Percentiles rank a stretch among this genome's conserved stretches.
These are phyloP conservation scores for Toxostoma redivivum DNA, from an alignment of 2,113 vertebrate species.

Conservation along the genomic window DNA sequence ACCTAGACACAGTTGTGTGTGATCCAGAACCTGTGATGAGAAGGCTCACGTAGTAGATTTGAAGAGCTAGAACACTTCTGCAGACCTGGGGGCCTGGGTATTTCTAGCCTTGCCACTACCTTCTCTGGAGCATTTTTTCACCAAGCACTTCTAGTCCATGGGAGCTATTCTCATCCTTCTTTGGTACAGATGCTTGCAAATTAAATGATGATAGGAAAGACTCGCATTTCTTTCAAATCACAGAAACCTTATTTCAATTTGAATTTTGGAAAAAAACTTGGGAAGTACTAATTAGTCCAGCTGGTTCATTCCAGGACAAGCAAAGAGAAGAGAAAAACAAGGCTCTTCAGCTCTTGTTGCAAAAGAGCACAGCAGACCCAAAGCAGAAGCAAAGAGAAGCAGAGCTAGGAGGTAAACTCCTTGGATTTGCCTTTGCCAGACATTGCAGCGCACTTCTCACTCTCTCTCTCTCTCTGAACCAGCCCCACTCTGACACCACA, in stretches of 20 bases:
- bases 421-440: not conserved
- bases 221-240: not conserved
- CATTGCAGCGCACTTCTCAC: accelerated
- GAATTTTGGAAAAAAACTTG: constrained; percentile 6
- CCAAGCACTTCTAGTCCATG: not conserved
- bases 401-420: not conserved
- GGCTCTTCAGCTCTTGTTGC: not conserved
- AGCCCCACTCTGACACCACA: not conserved
- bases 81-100: not conserved
- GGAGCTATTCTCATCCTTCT: not conserved
- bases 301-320: not conserved
- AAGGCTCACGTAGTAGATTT: not conserved
- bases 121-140: not conserved
- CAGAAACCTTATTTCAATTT: not conserved
- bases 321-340: not conserved
- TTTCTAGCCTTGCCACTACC: not conserved
- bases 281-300: not conserved
- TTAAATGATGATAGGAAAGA: not conserved
- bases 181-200: not conserved
- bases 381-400: not conserved
- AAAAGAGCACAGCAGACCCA: not conserved
- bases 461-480: not conserved
- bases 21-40: not conserved
- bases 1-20: not conserved
- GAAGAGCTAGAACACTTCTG: not conserved